Base-by-base conservation (phyloP, 2,113 vertebrate species). In the Mola mola region DNA sequence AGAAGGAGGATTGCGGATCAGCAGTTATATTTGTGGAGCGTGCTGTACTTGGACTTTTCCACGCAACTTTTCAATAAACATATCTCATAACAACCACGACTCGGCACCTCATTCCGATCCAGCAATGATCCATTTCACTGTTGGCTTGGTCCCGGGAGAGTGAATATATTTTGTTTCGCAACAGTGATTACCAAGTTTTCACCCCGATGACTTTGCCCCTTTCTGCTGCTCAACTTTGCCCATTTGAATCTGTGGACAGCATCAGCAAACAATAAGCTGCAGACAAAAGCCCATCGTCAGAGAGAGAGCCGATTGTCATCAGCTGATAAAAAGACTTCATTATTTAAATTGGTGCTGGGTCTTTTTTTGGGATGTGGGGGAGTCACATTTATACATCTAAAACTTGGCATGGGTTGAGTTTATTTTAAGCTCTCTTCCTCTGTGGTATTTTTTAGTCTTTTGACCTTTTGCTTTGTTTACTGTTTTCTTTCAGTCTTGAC, bases 11-110 rank as follows among this genome's bases (percentile, higher is more conserved):
- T 59, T 87, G 80, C 86, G 84, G 83, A 88, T 87, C 83, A 88
- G 87, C 84, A 81, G 38, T 82, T 88, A 61, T 84, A 80, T 87
- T 83, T 88, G 67, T 67, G 68, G 84, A 79, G 40, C 41, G 8
- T 8, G 60, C 50, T 65, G 69, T 55, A 50, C 65, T 73, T 26
- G 16, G 52, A 37, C 33, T 75, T 76, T 57, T 42, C 19, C 16
- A n/a, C 66, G 40, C 64, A 71, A 78, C 11, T 36, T 83, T 83
- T 79, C 67, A 75, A 81, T 59, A 79, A 85, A 83, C 66, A 79
- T 41, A 44, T 77, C 81, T 76, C 55, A 77, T 48, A 83, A 83
- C 71, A 60, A 53, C 65, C 11, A 3, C 70, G 28, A 49, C 42
- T 61, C 36, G 51, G 72, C 63, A 78, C 52, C 72, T 78, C 67